phyloP scores from a whole-genome alignment of 2,113 vertebrate genomes.

The Cochlearius cochlearius region DNA sequence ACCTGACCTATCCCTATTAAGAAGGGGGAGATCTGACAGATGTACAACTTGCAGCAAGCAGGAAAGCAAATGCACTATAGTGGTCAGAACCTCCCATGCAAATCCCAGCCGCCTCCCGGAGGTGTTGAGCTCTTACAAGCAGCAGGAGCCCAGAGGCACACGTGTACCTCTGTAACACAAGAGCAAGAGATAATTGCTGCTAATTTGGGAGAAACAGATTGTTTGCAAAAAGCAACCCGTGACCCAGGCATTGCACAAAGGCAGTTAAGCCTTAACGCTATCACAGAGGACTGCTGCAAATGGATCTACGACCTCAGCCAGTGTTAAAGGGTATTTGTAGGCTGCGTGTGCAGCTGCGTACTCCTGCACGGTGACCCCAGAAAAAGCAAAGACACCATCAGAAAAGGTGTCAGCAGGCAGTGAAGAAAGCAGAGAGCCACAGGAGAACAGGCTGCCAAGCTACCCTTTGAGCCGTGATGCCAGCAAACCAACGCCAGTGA shows the following conservation, averaged over 20 bases:
- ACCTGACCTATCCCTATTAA: not conserved
- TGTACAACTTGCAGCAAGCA: not conserved
- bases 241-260: not conserved
- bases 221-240: not conserved
- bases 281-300: not conserved
- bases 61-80: not conserved
- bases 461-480: not conserved
- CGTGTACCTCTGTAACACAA: not conserved
- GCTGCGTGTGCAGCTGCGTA: not conserved
- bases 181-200: not conserved
- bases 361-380: not conserved
- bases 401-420: not conserved
- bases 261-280: not conserved
- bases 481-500: not conserved
- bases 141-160: not conserved
- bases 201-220: not conserved
- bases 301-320: too few species aligned
- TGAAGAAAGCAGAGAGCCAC: not conserved
- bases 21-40: not conserved
- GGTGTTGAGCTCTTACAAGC: not conserved
- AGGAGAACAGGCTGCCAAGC: not conserved
- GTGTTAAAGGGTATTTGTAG: not conserved
- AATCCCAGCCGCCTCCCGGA: not conserved
- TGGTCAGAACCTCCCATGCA: not conserved
- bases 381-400: not conserved